A percentile compares a stretch with the other conserved stretches of the same genome.
Conservation (phyloP, 2,113 vertebrate genomes). For the Oceanodroma tethys region DNA sequence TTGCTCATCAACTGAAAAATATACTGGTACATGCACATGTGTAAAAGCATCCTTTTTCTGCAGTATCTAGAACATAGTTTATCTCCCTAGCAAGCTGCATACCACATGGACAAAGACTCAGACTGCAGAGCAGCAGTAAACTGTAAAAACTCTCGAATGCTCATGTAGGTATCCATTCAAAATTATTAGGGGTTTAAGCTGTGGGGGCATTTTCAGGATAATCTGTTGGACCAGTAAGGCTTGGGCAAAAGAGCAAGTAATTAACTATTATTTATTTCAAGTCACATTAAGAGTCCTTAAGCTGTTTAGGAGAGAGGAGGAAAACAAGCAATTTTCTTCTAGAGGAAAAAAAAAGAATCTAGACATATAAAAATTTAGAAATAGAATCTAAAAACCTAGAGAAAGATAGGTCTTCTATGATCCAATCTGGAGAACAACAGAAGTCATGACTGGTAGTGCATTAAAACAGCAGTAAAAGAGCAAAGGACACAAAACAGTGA, state of each 20-base stretch:
- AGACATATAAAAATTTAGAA: not conserved
- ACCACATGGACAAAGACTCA: not conserved
- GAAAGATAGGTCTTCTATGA: not conserved
- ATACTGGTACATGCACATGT: not conserved
- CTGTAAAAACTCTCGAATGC: not conserved
- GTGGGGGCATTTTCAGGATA: not conserved
- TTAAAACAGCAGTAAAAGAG: not conserved
- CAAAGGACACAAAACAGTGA: not conserved
- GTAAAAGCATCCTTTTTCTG: not conserved
- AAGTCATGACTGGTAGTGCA: not conserved
- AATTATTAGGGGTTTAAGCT: not conserved
- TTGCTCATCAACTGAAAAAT: not conserved
- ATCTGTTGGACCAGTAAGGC: not conserved
- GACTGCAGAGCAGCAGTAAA: not conserved
- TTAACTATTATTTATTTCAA: not conserved
- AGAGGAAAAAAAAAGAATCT: not conserved
- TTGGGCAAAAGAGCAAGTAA: not conserved
- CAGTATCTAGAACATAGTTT: not conserved
- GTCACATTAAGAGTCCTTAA: not conserved
- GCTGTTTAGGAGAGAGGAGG: not conserved
- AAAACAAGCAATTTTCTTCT: not conserved
- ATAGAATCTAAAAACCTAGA: not conserved
- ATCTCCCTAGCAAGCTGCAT: not conserved
- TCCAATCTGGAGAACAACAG: not conserved
- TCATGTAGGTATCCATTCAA: not conserved